phyloP scores from a whole-genome alignment of 1,140 invertebrate species.

The Cylas formicarius region DNA sequence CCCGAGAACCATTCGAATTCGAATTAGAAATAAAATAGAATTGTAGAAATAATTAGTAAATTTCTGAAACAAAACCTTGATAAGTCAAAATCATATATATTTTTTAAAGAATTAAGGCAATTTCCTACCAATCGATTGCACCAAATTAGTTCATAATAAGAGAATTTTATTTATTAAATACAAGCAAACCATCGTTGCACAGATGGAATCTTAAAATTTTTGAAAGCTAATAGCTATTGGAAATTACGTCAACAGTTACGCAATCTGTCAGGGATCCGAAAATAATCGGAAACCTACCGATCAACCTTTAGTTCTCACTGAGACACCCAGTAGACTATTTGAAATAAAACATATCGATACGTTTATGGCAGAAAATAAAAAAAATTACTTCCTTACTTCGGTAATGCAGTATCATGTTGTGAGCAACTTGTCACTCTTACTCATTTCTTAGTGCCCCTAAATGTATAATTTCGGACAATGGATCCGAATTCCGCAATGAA shows the following conservation, averaged over 20 bases:
- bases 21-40: too few species aligned
- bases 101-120: too few species aligned
- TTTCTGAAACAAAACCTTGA: too few species aligned
- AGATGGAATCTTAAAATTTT: slow-evolving; percentile 11
- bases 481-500: slow-evolving; percentile 28
- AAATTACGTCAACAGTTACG: too few species aligned
- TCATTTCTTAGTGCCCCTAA: slow-evolving; percentile 20
- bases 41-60: too few species aligned
- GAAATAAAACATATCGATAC: slow-evolving; percentile 17
- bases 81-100: too few species aligned
- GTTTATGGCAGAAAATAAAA: slow-evolving; percentile 13
- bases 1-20: too few species aligned
- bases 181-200: slow-evolving; percentile 20
- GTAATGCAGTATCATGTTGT: slow-evolving; percentile 8
- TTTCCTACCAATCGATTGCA: not conserved
- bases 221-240: slow-evolving; percentile 16
- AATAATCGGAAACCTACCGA: slow-evolving; percentile 9
- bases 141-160: too few species aligned
- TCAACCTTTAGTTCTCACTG: slow-evolving; percentile 2
- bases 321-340: slow-evolving; percentile 7
- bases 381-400: slow-evolving; percentile 14
- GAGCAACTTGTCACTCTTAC: slow-evolving; percentile 24
- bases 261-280: too few species aligned
- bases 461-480: slow-evolving; percentile 25
- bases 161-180: slow-evolving; percentile 9